A percentile compares a stretch with the other conserved stretches of the same genome.
phyloP scores from a whole-genome alignment of 1,140 invertebrate genomes.

The Pseudomyrmex gracilis region DNA sequence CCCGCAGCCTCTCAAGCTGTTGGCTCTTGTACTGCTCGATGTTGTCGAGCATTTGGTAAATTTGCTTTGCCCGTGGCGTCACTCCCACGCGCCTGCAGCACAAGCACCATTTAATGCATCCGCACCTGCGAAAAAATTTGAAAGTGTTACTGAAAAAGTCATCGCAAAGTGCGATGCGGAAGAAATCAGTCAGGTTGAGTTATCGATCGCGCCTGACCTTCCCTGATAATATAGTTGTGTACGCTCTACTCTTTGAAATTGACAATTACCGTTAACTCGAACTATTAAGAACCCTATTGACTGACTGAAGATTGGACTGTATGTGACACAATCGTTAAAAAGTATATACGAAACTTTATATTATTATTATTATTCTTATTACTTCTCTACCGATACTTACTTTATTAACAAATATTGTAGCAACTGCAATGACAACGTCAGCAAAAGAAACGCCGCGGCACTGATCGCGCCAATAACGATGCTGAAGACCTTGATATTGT shows the following conservation, averaged over 20 bases:
- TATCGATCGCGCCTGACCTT: slow-evolving; percentile 47
- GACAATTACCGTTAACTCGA: slow-evolving; percentile 22
- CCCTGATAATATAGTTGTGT: neutral
- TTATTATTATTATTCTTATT: neutral
- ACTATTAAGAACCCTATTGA: slow-evolving; percentile 2
- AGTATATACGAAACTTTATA: neutral
- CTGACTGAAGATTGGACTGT: neutral
- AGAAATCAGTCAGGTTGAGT: slow-evolving; percentile 30
- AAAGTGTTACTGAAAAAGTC: neutral
- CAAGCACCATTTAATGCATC: slow-evolving; percentile 87
- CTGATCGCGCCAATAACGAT: slow-evolving; percentile 92
- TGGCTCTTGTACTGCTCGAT: slow-evolving; percentile 96
- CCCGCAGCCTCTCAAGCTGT: slow-evolving; percentile 94
- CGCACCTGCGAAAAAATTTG: slow-evolving; percentile 85
- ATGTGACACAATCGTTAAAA: neutral
- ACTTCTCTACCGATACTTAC: slow-evolving; percentile 84
- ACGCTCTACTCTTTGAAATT: slow-evolving; percentile 17
- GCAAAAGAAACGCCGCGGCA: slow-evolving; percentile 91
- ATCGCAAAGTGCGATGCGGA: neutral
- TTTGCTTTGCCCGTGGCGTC: slow-evolving; percentile 92
- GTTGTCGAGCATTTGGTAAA: slow-evolving; percentile 94
- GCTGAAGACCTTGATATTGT: slow-evolving; percentile 93
- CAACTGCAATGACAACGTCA: slow-evolving; percentile 92
- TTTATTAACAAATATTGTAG: slow-evolving; percentile 89
- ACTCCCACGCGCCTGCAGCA: slow-evolving; percentile 89